Evolutionary conservation across 2,797 vertebrate species (phyloP), one percentile per base, ranked within the genome.

Genomic region (Megaceryle alcyon): DNA sequence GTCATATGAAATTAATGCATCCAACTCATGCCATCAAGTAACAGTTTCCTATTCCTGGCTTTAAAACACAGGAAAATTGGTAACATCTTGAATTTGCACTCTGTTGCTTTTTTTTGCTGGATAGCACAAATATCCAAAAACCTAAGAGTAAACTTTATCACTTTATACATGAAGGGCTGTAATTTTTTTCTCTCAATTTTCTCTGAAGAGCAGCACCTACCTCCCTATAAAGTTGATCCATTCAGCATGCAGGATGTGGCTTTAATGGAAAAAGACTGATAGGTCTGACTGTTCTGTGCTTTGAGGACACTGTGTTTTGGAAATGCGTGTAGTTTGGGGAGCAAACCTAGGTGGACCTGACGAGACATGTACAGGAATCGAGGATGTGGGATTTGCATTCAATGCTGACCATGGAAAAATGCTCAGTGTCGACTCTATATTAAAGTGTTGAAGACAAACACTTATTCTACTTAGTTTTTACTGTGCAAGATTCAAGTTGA

Each of bases 311-410:
- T 53, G 29, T 63, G 43, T n/a, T 79, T 72, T 75, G 44, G 63
- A 59, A 63, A 26, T 16, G 33, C 3, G 6, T 20, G 10, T 3
- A 33, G 21, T 71, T 72, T 78, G 63, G 37, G 53, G 66, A 84
- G 12, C 31, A 63, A 22, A 51, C 21, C 14, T 16, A 19, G 12
- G 6, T 23, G 0, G 28, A 28, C 28, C 41, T 31, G 16, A 71
- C 41, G n/a, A 51, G 54, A 35, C 10, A 31, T 18, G 44, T n/a
- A 44, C 26, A 61, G 59, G n/a, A 88, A 79, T 37, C 26, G 57
- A 59, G 44, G 46, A 51, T 0, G 0, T 25, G 18, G 9, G 66
- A 46, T 63, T 68, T 17, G 41, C 1, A 0, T 71, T 68, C 77
- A 29, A 2, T 18, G 49, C 26, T 59, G 51, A 75, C 31, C 48